Percentiles rank a stretch among this genome's conserved stretches.
These are phyloP conservation scores for Amblyopsis rosae DNA, from an alignment of 2,113 vertebrate genomes.

Conservation along the genomic window DNA sequence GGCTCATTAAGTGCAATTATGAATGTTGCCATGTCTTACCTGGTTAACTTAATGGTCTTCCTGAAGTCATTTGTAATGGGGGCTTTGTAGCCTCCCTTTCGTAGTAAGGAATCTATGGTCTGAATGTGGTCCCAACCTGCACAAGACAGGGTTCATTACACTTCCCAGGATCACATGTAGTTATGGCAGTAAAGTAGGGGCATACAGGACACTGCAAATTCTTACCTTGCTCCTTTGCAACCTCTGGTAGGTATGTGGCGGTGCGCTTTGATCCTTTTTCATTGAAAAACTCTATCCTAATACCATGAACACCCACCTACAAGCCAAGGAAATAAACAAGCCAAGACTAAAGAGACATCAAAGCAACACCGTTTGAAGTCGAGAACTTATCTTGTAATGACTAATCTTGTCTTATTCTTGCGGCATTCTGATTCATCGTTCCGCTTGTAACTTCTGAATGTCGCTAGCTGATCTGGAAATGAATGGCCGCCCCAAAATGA, in stretches of 20 bases:
- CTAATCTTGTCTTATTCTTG: too few species aligned
- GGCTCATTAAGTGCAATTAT: background rate
- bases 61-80: slow-evolving; percentile 99
- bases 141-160: slow-evolving; percentile 12
- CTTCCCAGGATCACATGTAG: background rate
- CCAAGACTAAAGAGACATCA: slow-evolving; percentile 6
- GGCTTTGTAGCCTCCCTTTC: slow-evolving; percentile 99
- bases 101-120: slow-evolving; percentile 99
- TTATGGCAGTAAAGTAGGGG: background rate
- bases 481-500: too few species aligned
- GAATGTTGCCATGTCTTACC: slow-evolving; percentile 73
- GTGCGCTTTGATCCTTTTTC: slow-evolving; percentile 99
- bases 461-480: too few species aligned
- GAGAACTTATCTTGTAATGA: too few species aligned
- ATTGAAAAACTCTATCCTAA: slow-evolving; percentile 99
- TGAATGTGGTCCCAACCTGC: slow-evolving; percentile 99
- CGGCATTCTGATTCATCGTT: too few species aligned
- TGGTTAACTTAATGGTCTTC: slow-evolving; percentile 99
- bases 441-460: too few species aligned
- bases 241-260: slow-evolving; percentile 99
- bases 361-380: background rate
- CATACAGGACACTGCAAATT: background rate
- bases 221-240: slow-evolving; percentile 99
- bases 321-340: slow-evolving; percentile 29
- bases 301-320: slow-evolving; percentile 99